Percentiles rank a stretch among this genome's conserved stretches.
Conservation (phyloP, 1,140 invertebrate species). For the Aphidius ervi region DNA sequence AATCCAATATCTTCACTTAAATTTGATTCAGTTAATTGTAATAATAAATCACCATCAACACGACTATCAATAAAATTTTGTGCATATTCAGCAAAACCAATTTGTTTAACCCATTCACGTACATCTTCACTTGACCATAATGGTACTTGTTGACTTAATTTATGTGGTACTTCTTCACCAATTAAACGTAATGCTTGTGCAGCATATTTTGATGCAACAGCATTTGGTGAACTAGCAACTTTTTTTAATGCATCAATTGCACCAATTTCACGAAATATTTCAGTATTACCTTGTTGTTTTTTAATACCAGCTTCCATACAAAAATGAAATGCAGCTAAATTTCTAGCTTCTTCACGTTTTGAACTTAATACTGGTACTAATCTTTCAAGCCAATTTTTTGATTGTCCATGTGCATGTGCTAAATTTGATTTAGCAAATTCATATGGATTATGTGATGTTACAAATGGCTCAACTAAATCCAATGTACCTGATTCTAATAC, state of each 20-base stretch:
- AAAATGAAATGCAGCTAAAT: slow-evolving; percentile 97
- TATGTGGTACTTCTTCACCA: slow-evolving; percentile 95
- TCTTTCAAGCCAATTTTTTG: slow-evolving; percentile 90
- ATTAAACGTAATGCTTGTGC: slow-evolving; percentile 92
- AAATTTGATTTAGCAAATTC: slow-evolving; percentile 91
- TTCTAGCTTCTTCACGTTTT: slow-evolving; percentile 91
- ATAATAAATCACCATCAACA: slow-evolving; percentile 95
- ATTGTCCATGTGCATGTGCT: slow-evolving; percentile 92
- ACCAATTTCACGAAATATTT: slow-evolving; percentile 91
- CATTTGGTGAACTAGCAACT: slow-evolving; percentile 96
- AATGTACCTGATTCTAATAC: slow-evolving; percentile 93
- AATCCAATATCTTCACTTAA: slow-evolving; percentile 90
- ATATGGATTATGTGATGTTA: slow-evolving; percentile 87
- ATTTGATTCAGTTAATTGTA: slow-evolving; percentile 91
- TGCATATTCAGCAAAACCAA: slow-evolving; percentile 85
- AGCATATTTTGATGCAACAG: slow-evolving; percentile 95
- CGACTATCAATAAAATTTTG: slow-evolving; percentile 82
- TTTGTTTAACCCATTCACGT: slow-evolving; percentile 96
- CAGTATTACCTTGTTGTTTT: slow-evolving; percentile 90
- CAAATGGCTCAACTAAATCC: slow-evolving; percentile 93
- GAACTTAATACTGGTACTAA: slow-evolving; percentile 94
- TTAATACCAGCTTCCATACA: slow-evolving; percentile 99
- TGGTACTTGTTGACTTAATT: slow-evolving; percentile 95
- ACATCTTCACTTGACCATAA: slow-evolving; percentile 97
- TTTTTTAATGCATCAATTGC: slow-evolving; percentile 94